Percentiles rank a stretch among this genome's conserved stretches.
phyloP scores from a whole-genome alignment of 2,888 invertebrate species.

The Acanthacorydalis orientalis region DNA sequence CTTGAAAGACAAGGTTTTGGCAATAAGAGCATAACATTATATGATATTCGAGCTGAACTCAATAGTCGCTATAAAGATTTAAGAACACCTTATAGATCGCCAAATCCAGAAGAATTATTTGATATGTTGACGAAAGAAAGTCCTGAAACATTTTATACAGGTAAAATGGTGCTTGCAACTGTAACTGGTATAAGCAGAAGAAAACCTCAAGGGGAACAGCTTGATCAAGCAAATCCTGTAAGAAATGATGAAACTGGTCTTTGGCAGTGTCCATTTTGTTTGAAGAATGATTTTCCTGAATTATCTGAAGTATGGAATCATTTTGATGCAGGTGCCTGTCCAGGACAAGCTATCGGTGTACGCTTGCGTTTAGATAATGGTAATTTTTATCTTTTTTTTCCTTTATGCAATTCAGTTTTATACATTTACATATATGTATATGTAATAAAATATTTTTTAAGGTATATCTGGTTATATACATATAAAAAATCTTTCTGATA shows the following conservation, averaged over 20 bases:
- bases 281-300: slow-evolving; percentile 90
- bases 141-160: slow-evolving; percentile 81
- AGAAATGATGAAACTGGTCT: slow-evolving; percentile 85
- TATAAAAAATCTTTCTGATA: slow-evolving; percentile 85
- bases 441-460: not conserved
- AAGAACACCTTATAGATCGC: slow-evolving; percentile 57
- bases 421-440: not conserved
- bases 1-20: slow-evolving; percentile 67
- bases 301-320: slow-evolving; percentile 97
- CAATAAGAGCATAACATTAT: slow-evolving; percentile 84
- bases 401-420: not conserved
- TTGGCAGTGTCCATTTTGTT: slow-evolving; percentile 97
- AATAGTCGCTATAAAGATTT: slow-evolving; percentile 88
- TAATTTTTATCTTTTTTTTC: no score
- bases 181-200: slow-evolving; percentile 71
- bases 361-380: slow-evolving; percentile 75
- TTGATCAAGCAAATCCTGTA: slow-evolving; percentile 91
- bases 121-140: slow-evolving; percentile 93
- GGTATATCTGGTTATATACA: slow-evolving; percentile 76
- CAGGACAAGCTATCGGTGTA: slow-evolving; percentile 89
- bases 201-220: slow-evolving; percentile 81
- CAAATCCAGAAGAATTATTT: slow-evolving; percentile 77
- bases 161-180: slow-evolving; percentile 68
- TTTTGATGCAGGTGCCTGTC: slow-evolving; percentile 90
- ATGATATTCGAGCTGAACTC: slow-evolving; percentile 91